Base-by-base conservation (phyloP, 2,797 vertebrate species). In the Taenioides sp. region DNA sequence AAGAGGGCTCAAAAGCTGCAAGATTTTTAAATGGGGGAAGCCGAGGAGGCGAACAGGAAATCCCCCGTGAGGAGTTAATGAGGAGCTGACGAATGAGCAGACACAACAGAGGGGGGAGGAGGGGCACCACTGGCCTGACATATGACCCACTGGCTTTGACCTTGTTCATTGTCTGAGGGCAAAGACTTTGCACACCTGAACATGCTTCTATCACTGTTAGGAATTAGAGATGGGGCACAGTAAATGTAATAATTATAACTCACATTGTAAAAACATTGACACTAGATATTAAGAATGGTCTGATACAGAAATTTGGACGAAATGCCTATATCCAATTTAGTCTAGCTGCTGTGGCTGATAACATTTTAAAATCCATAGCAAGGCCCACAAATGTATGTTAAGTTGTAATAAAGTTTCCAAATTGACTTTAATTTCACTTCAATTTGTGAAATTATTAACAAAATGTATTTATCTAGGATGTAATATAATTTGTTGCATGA, bases 41-140 rank as follows among this genome's bases (percentile, higher is more conserved):
- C 17, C 65, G 84, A 84, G 72, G 76, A 82, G 84, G 86, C 59
- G 65, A 88, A 88, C 87, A 91, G 91, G 88, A 91, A 92, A 89
- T 89, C 87, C 90, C 88, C 83, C 72, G 81, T 80, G 80, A 88
- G 88, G 83, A 89, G 87, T 91, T 92, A 92, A 92, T 90, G 86
- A 92, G 89, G 86, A 91, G 89, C 89, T 85, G 87, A 87, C 74
- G 84, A 90, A 75, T 14, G 70, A 90, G 80, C 90, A 93, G 90
- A 92, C 91, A 93, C 86, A 92, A 90, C 89, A 89, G 82, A 72
- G 77, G 85, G 78, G 76, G 84, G 79, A 76, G 80, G 79, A 77
- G 76, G 78, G 80, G 76, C 71, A 80, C 71, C 5, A 25, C 54
- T 75, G 79, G 70, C 76, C 82, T 80, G 88, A 92, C 86, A 90